Evolutionary conservation across 2,113 vertebrate species (phyloP).

Genomic region (Anseranas semipalmata): DNA sequence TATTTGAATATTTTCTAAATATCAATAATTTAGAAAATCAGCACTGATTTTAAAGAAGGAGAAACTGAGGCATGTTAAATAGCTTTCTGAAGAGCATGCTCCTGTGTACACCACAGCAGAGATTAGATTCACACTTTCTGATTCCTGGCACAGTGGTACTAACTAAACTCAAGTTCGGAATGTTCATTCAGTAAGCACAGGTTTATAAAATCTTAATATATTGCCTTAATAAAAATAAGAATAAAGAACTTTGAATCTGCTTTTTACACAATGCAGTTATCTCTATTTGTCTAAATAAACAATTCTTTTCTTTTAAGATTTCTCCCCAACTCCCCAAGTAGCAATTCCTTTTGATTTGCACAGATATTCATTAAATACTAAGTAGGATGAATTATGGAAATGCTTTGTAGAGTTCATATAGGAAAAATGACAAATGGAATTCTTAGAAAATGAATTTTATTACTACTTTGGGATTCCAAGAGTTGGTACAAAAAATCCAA

Average conservation of each 20-base stretch:
- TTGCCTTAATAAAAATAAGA: neutral
- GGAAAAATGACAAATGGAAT: neutral
- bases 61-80: neutral
- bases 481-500: neutral
- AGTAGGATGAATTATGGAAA: neutral
- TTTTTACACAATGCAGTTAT: neutral
- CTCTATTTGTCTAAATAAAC: neutral
- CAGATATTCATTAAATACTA: neutral
- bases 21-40: neutral
- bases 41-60: neutral
- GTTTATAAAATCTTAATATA: neutral
- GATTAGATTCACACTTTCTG: neutral
- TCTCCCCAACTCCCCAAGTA: neutral
- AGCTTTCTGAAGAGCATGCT: neutral
- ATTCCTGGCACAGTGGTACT: neutral
- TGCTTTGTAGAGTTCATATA: neutral
- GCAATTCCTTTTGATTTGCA: neutral
- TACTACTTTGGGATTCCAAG: neutral
- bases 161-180: neutral
- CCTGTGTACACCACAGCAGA: accelerated
- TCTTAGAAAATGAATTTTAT: neutral
- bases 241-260: neutral
- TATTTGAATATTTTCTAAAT: neutral
- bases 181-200: neutral
- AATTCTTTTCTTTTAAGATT: neutral